Conservation (phyloP, 2,888 invertebrate genomes). For the Chrysina gloriosa region DNA sequence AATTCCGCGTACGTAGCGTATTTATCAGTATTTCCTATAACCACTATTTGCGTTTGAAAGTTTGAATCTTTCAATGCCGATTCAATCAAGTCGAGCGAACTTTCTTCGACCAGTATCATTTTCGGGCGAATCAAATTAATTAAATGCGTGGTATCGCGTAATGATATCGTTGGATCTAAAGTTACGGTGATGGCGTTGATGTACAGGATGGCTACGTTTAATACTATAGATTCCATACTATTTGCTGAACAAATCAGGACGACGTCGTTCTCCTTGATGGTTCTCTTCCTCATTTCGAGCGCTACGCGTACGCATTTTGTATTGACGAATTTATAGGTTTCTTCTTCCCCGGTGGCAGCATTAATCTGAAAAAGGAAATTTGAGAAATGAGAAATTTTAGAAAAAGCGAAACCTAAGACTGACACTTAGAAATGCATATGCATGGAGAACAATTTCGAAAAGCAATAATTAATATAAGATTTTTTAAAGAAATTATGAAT, state of each 20-base stretch:
- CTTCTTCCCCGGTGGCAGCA: slow-evolving; percentile 61
- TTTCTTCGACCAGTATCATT: slow-evolving; percentile 49
- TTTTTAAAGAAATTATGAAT: no score
- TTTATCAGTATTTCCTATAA: slow-evolving; percentile 45
- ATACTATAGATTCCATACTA: slow-evolving; percentile 62
- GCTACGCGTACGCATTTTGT: slow-evolving; percentile 64
- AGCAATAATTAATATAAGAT: no score
- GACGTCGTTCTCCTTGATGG: slow-evolving; percentile 62
- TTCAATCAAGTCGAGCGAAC: slow-evolving; percentile 46
- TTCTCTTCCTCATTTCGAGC: slow-evolving; percentile 58
- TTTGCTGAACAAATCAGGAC: slow-evolving; percentile 64
- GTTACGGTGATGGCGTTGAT: slow-evolving; percentile 56
- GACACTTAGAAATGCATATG: no score
- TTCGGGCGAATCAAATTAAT: slow-evolving; percentile 48
- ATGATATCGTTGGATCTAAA: slow-evolving; percentile 46
- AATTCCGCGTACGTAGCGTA: slow-evolving; percentile 45
- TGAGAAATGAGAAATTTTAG: background rate
- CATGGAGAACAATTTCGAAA: no score
- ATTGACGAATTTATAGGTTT: slow-evolving; percentile 61
- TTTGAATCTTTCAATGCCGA: slow-evolving; percentile 40
- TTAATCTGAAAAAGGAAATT: slow-evolving; percentile 19
- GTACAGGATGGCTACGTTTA: slow-evolving; percentile 64
- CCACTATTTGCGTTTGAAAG: slow-evolving; percentile 46
- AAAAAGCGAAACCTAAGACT: no score
- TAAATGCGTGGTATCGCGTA: slow-evolving; percentile 48